These are phyloP conservation scores for Myotis vivesi DNA, from an alignment of 2,797 vertebrate genomes.

Conservation along the genomic window DNA sequence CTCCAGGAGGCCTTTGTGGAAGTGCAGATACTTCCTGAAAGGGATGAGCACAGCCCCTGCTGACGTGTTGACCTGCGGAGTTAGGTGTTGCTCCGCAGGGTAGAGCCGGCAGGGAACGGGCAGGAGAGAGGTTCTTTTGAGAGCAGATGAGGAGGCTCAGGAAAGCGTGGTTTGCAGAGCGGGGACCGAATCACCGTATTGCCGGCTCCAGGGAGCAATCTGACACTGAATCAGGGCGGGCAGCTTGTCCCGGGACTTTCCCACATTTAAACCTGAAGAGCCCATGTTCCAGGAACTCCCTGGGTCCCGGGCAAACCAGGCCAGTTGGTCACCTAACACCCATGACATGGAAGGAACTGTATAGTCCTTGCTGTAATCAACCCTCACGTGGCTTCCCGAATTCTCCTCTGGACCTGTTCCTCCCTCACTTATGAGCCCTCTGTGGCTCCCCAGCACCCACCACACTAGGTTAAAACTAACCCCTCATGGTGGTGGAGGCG, in stretches of 20 bases:
- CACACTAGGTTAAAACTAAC: background rate
- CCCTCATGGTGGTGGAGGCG: background rate
- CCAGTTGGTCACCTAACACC: too few relatives aligned
- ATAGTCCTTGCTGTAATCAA: background rate
- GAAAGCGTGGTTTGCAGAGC: background rate
- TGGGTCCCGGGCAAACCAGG: background rate
- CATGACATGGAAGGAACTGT: background rate
- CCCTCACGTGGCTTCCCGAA: fast-evolving
- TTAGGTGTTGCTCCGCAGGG: background rate
- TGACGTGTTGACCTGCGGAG: background rate
- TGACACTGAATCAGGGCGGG: background rate
- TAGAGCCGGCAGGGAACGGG: background rate
- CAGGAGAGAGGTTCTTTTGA: background rate
- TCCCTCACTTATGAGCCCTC: background rate
- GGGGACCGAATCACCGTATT: fast-evolving
- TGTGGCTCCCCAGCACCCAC: background rate
- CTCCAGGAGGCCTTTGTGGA: slow-evolving; percentile 38
- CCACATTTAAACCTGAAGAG: background rate
- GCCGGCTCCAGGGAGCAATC: background rate
- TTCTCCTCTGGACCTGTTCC: background rate
- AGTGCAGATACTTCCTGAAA: background rate
- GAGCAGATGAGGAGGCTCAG: background rate
- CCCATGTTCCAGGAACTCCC: background rate
- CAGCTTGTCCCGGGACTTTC: background rate
- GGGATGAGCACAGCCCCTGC: background rate